A percentile compares a stretch with the other conserved stretches of the same genome.
phyloP scores from a whole-genome alignment of 23 tunicate species.

The Halocynthia roretzi region DNA sequence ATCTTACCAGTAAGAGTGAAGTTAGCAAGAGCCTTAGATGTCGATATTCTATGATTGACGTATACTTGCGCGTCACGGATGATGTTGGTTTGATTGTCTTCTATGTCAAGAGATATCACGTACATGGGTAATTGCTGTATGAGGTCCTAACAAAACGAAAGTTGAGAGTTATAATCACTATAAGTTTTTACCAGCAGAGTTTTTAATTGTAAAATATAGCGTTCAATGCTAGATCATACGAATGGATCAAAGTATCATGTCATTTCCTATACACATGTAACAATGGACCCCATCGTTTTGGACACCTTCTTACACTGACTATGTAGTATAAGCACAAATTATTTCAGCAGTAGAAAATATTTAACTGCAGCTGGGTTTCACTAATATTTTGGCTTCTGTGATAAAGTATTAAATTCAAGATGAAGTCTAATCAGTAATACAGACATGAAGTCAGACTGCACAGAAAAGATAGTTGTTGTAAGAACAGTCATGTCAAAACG shows the following conservation, averaged over 20 bases:
- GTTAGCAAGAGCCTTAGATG: conserved; percentile 39
- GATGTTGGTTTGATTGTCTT: conserved; percentile 31
- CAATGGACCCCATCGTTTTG: too few relatives aligned
- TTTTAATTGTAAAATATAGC: background rate
- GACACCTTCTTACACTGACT: too few relatives aligned
- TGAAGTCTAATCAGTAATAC: too few relatives aligned
- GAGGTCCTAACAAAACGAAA: background rate
- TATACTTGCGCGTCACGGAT: conserved; percentile 61
- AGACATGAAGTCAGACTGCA: conserved; percentile 22
- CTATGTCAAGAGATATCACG: conserved; percentile 17
- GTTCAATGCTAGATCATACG: too few relatives aligned
- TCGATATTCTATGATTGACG: conserved; percentile 44
- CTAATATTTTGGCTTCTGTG: too few relatives aligned
- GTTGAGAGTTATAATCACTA: background rate
- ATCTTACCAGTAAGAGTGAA: conserved; percentile 50
- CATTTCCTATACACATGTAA: too few relatives aligned
- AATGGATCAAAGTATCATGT: too few relatives aligned
- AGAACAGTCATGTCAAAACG: too few relatives aligned
- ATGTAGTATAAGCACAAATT: too few relatives aligned
- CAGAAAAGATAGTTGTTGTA: conserved; percentile 15
- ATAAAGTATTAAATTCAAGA: too few relatives aligned
- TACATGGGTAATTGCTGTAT: conserved; percentile 4
- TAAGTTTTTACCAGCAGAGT: background rate
- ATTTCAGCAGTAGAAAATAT: too few relatives aligned
- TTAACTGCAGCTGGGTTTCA: too few relatives aligned